These are phyloP conservation scores for Cloeon dipterum DNA, from an alignment of 2,888 invertebrate species.

Conservation along the genomic window DNA sequence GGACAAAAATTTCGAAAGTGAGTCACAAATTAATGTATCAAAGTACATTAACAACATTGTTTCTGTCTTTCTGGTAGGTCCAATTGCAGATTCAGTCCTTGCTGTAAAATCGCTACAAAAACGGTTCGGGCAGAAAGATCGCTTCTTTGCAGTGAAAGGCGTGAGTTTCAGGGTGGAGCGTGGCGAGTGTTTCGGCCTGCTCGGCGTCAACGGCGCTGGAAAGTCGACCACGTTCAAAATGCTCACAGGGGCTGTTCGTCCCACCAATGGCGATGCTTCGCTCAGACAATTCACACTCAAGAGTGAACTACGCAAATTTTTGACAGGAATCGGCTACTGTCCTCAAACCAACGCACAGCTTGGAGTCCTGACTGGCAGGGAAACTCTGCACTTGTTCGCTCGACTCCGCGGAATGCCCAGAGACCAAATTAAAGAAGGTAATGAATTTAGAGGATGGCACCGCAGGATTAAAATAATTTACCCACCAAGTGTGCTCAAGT, in stretches of 20 bases:
- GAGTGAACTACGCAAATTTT: slow-evolving; percentile 28
- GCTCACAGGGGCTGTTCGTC: slow-evolving; percentile 23
- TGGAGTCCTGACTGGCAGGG: slow-evolving; percentile 46
- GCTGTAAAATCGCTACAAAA: neutral
- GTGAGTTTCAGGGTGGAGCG: slow-evolving; percentile 38
- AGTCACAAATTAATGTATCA: too few relatives aligned
- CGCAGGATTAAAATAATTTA: too few relatives aligned
- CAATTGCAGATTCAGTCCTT: slow-evolving; percentile 29
- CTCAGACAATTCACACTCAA: neutral
- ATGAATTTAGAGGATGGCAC: too few relatives aligned
- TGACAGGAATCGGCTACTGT: slow-evolving; percentile 62
- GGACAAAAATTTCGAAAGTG: too few relatives aligned
- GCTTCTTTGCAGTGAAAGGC: slow-evolving; percentile 30
- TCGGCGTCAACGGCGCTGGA: slow-evolving; percentile 29
- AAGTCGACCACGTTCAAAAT: slow-evolving; percentile 29
- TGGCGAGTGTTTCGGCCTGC: slow-evolving; percentile 21
- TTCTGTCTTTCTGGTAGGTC: too few relatives aligned
- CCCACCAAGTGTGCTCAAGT: too few relatives aligned
- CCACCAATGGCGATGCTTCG: slow-evolving; percentile 11
- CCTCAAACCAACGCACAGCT: slow-evolving; percentile 73
- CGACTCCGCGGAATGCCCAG: slow-evolving; percentile 40
- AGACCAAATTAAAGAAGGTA: slow-evolving; percentile 8
- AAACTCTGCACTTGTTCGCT: slow-evolving; percentile 49
- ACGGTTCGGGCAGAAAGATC: neutral
- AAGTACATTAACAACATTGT: too few relatives aligned